Base-by-base conservation (phyloP, 2,797 vertebrate species). In the Spondyliosoma cantharus region DNA sequence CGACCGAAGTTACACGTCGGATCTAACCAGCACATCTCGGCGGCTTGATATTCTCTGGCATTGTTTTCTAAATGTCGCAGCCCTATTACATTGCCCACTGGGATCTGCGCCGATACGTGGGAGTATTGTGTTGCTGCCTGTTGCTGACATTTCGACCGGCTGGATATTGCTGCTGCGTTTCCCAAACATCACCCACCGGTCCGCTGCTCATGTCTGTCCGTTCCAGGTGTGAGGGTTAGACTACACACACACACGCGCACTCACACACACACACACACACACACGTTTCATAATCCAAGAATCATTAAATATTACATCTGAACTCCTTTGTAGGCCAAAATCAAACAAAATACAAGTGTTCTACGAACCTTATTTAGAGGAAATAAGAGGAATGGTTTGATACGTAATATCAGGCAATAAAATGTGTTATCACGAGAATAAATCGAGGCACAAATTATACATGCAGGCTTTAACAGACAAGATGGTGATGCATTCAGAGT, bases 71-170 rank as follows among this genome's bases (percentile, higher is more conserved):
- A 94, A 95, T 88, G 92, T 89, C 87, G 81, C 82, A 83, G 87
- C 75, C 76, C 84, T 88, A 91, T 94, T 93, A 90, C 89, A 92
- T 79, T 75, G 76, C 82, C 93, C 83, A 83, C 71, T 90, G 91
- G 91, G 93, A 93, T 81, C 70, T 64, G 82, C 20, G 42, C 72
- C n/a, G 81, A 87, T 89, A 87, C 89, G 90, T 82, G 83, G 84
- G 79, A 82, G 78, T 87, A 90, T 93, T 91, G 87, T 93, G 86
- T 87, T 87, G 78, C 81, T 90, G 89, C 89, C 86, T 92, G 86
- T 92, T 91, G 93, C 88, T 95, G 93, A 93, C 93, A 95, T 95
- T 94, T 94, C 59, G 14, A 86, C 86, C 48, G 76, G 63, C 84
- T 90, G 82, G 86, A 90, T 93, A 91, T 93, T 91, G 83, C 87